Evolutionary conservation across 2,888 invertebrate species (phyloP).

Genomic region (Drosophila ustulata): DNA sequence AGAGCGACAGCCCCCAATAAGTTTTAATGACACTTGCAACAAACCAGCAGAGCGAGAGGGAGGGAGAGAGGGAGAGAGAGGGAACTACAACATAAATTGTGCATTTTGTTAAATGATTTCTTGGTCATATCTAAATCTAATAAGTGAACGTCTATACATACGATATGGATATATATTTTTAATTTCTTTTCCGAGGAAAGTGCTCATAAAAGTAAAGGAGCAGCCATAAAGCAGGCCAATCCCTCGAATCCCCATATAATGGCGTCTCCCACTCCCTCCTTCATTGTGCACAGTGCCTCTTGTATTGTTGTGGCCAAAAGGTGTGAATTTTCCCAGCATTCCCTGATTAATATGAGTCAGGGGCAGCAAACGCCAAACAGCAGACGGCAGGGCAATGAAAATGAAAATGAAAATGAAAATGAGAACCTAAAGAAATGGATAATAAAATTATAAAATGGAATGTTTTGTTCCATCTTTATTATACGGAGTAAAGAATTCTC

Average conservation of each 20-base stretch:
- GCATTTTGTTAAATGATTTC: slow-evolving; percentile 71
- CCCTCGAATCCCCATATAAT: slow-evolving; percentile 30
- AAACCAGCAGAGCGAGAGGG: neutral
- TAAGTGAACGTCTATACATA: slow-evolving; percentile 46
- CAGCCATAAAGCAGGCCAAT: slow-evolving; percentile 65
- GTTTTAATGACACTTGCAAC: slow-evolving; percentile 71
- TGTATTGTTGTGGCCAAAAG: slow-evolving; percentile 72
- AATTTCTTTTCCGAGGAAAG: slow-evolving; percentile 72
- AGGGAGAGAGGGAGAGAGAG: neutral
- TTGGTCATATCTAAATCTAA: slow-evolving; percentile 70
- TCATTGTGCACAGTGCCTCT: slow-evolving; percentile 9
- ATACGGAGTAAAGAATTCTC: slow-evolving; percentile 33
- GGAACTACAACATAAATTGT: slow-evolving; percentile 43
- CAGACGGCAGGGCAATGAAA: slow-evolving; percentile 59
- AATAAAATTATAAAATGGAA: slow-evolving; percentile 71
- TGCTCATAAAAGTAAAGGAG: slow-evolving; percentile 71
- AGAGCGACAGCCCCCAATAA: slow-evolving; percentile 22
- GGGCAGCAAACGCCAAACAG: slow-evolving; percentile 40
- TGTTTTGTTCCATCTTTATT: slow-evolving; percentile 63
- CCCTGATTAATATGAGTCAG: slow-evolving; percentile 64
- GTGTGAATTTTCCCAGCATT: slow-evolving; percentile 67
- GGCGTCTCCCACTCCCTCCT: slow-evolving; percentile 1
- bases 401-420: slow-evolving; percentile 41
- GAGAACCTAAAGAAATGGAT: slow-evolving; percentile 58
- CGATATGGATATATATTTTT: slow-evolving; percentile 61